Base-by-base conservation (phyloP, 2,113 vertebrate species). In the Apeltes quadracus region DNA sequence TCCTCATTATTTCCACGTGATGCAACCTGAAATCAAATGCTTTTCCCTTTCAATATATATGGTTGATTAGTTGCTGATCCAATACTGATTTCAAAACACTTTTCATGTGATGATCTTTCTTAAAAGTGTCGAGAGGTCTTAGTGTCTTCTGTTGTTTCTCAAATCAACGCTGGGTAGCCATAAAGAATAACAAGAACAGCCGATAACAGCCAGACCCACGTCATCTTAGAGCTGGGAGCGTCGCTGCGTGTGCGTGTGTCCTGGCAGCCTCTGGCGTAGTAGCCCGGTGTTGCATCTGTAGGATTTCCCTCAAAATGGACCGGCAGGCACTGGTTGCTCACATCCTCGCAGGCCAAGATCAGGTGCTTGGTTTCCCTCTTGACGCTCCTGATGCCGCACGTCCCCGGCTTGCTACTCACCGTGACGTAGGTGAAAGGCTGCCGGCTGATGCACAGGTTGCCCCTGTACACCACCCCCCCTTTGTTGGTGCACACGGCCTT, bases 261-360 rank as follows among this genome's bases (percentile, higher is more conserved):
- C 56, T 75, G 77, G 72, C 93, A 94, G 74, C 73, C 83, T 23
- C 1, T 78, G 41, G 84, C 84, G 27, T 90, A 92, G 76, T 92
- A 87, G 1, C 23, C 34, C 1, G 93, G 93, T 29, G 8, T 74
- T 0, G 0, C 0, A 20, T 39, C 4, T 0, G 27, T 1, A 0
- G 87, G 71, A 78, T 94, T 94, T 22, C 89, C 92, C 71, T 94
- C 91, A 22, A 93, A 94, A 34, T 94, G 93, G 50, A 94, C 90
- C 0, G 93, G 93, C n/a, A 92, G 38, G 38, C 93, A 94, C 25
- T 64, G 58, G 10, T 92, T 84, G 1, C 55, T 64, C 57, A 94
- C 61, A 11, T 64, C 41, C 1, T 93, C 91, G 51, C 93, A 94
- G 43, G 89, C 93, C 69, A 94, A 88, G 66, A 94, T 93, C 78